Evolutionary conservation across 1,140 invertebrate species (phyloP).

Genomic region (Antheraea mylitta): DNA sequence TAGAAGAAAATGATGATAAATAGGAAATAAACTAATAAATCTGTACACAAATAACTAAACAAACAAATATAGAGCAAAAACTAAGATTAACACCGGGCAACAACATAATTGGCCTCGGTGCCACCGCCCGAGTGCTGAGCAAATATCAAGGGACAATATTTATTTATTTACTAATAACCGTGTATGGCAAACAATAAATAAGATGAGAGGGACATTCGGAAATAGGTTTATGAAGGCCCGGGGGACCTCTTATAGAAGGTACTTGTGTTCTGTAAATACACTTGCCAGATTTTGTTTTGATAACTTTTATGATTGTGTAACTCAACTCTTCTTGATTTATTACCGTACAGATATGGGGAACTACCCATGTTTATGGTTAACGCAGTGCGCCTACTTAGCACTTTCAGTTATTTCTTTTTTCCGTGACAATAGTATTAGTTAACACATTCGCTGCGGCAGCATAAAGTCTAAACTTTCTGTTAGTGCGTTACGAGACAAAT

Average conservation of each 20-base stretch:
- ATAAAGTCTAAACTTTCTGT: too few species aligned
- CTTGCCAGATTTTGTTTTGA: not conserved
- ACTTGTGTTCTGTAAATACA: not conserved
- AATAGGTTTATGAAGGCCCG: conserved; percentile 72
- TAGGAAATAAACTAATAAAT: conserved; percentile 3
- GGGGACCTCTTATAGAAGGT: conserved; percentile 40
- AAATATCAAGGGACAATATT: conserved; percentile 68
- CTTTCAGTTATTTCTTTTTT: too few species aligned
- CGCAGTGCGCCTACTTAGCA: too few species aligned
- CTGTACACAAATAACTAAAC: conserved; percentile 16
- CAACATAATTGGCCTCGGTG: conserved; percentile 57
- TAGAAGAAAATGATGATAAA: not conserved
- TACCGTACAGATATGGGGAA: too few species aligned
- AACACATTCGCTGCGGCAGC: too few species aligned
- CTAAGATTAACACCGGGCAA: conserved; percentile 53
- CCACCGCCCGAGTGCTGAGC: conserved; percentile 54
- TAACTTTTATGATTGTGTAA: conserved; percentile 15
- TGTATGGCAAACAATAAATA: conserved; percentile 68
- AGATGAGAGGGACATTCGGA: conserved; percentile 66
- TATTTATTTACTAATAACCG: conserved; percentile 75
- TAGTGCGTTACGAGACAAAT: too few species aligned
- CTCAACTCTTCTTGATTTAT: not conserved
- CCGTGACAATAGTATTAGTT: too few species aligned
- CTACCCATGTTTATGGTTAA: too few species aligned
- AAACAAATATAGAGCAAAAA: conserved; percentile 54